Base-by-base conservation (phyloP, 2,113 vertebrate genomes). In the Heteronetta atricapilla region DNA sequence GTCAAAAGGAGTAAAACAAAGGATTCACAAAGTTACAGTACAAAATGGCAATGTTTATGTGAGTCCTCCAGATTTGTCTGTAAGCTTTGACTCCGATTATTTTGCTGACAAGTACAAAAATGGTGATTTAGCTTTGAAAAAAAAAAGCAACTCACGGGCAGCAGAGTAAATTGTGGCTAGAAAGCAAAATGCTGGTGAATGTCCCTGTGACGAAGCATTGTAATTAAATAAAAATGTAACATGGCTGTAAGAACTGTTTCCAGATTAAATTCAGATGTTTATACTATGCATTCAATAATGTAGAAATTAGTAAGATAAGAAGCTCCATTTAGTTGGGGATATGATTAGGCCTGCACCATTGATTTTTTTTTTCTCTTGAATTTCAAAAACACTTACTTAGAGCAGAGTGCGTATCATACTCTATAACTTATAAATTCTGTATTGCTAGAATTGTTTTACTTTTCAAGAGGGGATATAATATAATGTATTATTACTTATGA, bases 1-100 rank as follows among this genome's bases (percentile, higher is more conserved):
- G 84, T 99, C 99, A 79, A 99, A 98, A 97, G 99, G 99, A 82
- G 91, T 98, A 82, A 99, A 99, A 94, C 99, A 99, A 95, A 98
- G 99, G 94, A 97, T 96, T 93, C 98, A 99, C 95, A 94, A 75
- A 4, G 90, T 99, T 91, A 98, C 96, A 3, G 97, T 98, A 95
- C 92, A 93, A 46, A 97, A 98, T 6, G 98, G 98, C 53, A 98
- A 98, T 1, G 81, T 99, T 88, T 99, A 98, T 44, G 98, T 99
- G 92, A 98, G 94, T 74, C 98, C 99, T 85, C 99, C 98, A 7
- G 84, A 97, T 40, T 29, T 95, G 17, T 82, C 86, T 7, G 52
- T 92, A 46, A 98, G 89, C 42, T 97, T 98, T 31, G 99, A 99
- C 23, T 99, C 99, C 2, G 99, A 99, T 96, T 99, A 97, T 97